Conservation (phyloP, 1,140 invertebrate species). For the Drosophila nebulosa region DNA sequence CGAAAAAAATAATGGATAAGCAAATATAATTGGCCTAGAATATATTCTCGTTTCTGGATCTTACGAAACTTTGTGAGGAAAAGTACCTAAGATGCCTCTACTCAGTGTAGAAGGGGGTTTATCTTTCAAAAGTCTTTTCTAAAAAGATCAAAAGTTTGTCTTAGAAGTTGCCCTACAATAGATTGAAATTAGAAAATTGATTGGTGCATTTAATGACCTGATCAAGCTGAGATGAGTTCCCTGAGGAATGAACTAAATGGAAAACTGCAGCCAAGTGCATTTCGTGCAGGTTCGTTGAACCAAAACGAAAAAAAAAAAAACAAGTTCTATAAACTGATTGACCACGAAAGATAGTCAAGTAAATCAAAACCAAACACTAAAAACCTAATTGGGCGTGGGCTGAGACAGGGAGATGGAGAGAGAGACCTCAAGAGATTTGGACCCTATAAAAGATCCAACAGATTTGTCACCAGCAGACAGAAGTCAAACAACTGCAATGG, state of each 20-base stretch:
- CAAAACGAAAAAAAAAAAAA: slow-evolving; percentile 52
- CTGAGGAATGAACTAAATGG: too few species aligned
- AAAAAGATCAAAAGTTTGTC: too few species aligned
- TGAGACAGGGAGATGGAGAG: slow-evolving; percentile 22
- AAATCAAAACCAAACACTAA: slow-evolving; percentile 42
- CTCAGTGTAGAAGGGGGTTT: too few species aligned
- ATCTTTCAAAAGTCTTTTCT: too few species aligned
- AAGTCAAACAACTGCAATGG: slow-evolving; percentile 55
- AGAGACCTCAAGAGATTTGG: background rate
- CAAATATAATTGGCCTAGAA: too few species aligned
- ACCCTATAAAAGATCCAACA: slow-evolving; percentile 54
- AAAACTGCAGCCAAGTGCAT: background rate
- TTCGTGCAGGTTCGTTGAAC: slow-evolving; percentile 55
- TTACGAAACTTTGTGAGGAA: too few species aligned
- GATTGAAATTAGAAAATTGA: background rate
- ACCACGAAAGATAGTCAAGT: slow-evolving; percentile 30
- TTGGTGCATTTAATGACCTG: background rate
- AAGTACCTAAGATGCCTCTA: too few species aligned
- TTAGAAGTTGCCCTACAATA: background rate
- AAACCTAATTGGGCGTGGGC: slow-evolving; percentile 55
- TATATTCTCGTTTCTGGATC: too few species aligned
- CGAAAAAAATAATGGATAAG: too few species aligned
- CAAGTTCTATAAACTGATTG: slow-evolving; percentile 64
- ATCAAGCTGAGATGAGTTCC: background rate
- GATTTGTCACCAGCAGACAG: slow-evolving; percentile 34